phyloP scores from a whole-genome alignment of 2,888 invertebrate genomes.

The Megaustenia siamemsis region DNA sequence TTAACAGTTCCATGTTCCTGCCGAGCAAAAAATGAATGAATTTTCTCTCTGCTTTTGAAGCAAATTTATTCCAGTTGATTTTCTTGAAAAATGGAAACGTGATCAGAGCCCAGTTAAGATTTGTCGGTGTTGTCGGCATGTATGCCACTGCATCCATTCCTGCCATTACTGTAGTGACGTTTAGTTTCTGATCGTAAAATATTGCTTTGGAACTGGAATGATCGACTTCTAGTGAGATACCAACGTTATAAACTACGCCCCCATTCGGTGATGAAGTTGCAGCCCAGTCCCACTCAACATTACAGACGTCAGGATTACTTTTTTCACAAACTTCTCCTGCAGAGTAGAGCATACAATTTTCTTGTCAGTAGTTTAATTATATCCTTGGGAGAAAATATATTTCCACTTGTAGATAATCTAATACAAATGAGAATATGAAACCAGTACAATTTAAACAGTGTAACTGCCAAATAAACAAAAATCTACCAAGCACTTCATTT shows the following conservation, averaged over 20 bases:
- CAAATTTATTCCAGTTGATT: conserved; percentile 3
- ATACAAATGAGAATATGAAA: too few species aligned
- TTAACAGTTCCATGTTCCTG: background rate
- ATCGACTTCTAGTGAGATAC: too few species aligned
- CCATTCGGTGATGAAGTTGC: background rate
- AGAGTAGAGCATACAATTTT: too few species aligned
- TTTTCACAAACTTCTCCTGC: conserved; percentile 23
- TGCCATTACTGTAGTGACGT: background rate
- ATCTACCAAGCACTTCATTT: too few species aligned
- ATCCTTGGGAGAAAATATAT: too few species aligned
- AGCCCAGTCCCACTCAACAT: background rate
- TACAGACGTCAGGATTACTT: conserved; percentile 13
- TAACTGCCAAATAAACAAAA: too few species aligned
- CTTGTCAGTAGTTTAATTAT: too few species aligned
- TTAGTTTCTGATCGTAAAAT: background rate
- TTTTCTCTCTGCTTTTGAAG: background rate
- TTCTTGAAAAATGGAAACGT: conserved; percentile 26
- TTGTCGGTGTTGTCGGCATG: background rate
- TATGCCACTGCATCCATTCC: background rate
- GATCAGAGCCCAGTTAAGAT: background rate
- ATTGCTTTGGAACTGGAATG: background rate
- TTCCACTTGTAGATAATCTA: too few species aligned
- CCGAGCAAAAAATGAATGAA: background rate
- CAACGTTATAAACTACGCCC: too few species aligned
- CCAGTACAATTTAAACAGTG: too few species aligned